phyloP scores from a whole-genome alignment of 53 echinoderm and acorn worm genomes.

The Holothuria scabra region DNA sequence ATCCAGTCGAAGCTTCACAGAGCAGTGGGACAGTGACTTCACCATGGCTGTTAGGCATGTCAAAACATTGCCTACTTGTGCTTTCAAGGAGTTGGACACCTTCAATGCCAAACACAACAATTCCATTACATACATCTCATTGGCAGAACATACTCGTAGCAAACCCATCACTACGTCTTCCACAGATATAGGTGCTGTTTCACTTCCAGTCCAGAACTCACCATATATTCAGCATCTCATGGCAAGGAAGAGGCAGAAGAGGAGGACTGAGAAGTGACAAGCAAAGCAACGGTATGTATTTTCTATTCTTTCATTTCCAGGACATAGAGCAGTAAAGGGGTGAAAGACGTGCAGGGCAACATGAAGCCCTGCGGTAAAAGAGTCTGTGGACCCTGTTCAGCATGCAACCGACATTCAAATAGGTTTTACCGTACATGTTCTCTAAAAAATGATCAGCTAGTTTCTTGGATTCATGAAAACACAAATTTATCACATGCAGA shows the following conservation, averaged over 20 bases:
- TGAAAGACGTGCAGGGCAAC: neutral
- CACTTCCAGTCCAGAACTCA: too few species aligned
- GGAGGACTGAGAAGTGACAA: too few species aligned
- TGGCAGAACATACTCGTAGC: neutral
- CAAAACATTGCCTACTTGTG: too few species aligned
- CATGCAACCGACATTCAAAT: neutral
- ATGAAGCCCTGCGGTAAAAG: neutral
- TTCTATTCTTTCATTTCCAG: neutral
- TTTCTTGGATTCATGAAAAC: neutral
- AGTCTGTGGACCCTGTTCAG: too few species aligned
- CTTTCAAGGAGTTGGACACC: too few species aligned
- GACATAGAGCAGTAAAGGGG: neutral
- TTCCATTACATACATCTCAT: constrained; percentile 7
- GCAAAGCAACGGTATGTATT: neutral
- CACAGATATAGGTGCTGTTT: neutral
- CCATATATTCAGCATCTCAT: too few species aligned
- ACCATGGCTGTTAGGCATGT: neutral
- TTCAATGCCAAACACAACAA: neutral
- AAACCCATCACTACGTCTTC: constrained; percentile 14
- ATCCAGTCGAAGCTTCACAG: neutral
- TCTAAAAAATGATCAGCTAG: neutral
- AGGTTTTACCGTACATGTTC: neutral
- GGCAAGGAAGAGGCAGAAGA: too few species aligned
- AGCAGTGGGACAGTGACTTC: neutral
- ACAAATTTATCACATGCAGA: constrained; percentile 3